Evolutionary conservation across 2,888 invertebrate species (phyloP), one percentile per base, ranked within the genome.

Genomic region (Nowickia ferox): DNA sequence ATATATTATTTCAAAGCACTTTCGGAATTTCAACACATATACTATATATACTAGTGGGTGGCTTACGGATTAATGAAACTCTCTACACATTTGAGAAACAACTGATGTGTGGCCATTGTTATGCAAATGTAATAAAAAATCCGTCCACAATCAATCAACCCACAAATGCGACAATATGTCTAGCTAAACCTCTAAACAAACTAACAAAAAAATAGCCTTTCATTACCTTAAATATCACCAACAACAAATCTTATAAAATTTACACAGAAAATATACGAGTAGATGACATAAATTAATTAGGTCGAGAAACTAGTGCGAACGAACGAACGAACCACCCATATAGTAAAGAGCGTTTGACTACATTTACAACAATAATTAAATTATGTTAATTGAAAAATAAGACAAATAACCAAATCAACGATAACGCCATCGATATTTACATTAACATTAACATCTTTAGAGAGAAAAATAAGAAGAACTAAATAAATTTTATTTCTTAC

Each of bases 321-420:
- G 5, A 57, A 59, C 30, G 5, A 30, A 30, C 4, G 5, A 57
- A 59, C 83, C 83, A 83, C 83, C 83, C 77, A 83, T 22, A 69
- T 72, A n/a, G 71, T 59, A 76, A 82, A 68, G 42, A 69, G 55
- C 44, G 22, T 61, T 66, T 53, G 44, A 57, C 44, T 81, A 63
- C 63, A 78, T 63, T 77, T 74, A 19, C 63, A 69, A 44, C 22
- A 48, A 77, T 81, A 78, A 85, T 75, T 79, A 85, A 82, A 78
- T 82, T 78, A 72, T 85, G 81, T 85, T 74, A 81, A 85, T 85
- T 74, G 51, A 74, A 71, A 57, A 59, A 22, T 51, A 38, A 66
- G 11, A 59, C 22, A 30, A 68, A 19, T 30, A 46, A 78, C 10
- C 44, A 55, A 19, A 65, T 22, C 53, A 46, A 4, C 51, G 17